These are phyloP conservation scores for Darevskia mixta DNA, from an alignment of 2,797 vertebrate species.

Conservation along the genomic window DNA sequence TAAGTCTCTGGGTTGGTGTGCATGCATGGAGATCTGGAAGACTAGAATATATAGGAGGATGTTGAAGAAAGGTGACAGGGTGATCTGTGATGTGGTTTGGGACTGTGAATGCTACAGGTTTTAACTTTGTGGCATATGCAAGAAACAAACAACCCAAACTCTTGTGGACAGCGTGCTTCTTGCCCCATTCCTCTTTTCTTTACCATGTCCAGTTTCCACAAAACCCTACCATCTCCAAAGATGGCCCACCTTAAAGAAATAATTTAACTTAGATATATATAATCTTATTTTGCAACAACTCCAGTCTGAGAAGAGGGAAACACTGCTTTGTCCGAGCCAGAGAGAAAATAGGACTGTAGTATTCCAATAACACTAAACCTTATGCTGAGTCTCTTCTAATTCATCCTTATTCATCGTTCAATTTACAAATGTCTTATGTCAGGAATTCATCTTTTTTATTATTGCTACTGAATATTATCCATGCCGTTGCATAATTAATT, in stretches of 20 bases:
- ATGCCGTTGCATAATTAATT: slow-evolving; percentile 8
- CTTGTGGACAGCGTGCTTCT: neutral
- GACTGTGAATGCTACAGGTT: neutral
- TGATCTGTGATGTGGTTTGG: neutral
- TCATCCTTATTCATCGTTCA: neutral
- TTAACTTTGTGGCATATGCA: neutral
- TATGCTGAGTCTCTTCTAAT: neutral
- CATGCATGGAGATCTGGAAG: neutral
- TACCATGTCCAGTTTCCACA: neutral
- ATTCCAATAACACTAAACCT: too few relatives aligned
- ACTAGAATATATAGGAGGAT: neutral
- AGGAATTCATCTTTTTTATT: neutral
- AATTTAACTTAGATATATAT: neutral
- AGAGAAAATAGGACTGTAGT: neutral
- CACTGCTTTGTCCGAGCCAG: neutral
- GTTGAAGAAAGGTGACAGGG: too few relatives aligned
- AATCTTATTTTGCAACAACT: neutral
- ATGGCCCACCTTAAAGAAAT: neutral
- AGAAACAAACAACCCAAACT: neutral
- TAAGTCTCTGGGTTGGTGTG: neutral
- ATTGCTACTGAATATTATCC: neutral
- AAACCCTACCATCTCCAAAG: neutral
- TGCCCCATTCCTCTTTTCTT: neutral
- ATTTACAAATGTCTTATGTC: neutral
- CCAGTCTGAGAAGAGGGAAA: neutral